Evolutionary conservation across 2,888 invertebrate genomes (phyloP), one percentile per base, ranked within the genome.

Genomic region (Mystacides longicornis): DNA sequence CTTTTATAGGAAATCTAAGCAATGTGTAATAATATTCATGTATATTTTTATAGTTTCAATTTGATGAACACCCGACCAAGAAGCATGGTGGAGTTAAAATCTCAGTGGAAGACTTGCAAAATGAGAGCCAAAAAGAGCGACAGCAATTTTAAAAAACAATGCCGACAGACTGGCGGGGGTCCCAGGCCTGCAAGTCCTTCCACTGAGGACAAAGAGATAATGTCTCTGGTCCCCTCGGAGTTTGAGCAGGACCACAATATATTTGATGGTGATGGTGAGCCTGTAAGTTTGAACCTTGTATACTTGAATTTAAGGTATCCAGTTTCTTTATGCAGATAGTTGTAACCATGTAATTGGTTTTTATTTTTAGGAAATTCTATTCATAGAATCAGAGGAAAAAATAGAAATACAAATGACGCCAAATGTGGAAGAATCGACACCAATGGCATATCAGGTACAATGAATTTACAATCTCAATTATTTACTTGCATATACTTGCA

Each of bases 151-250:
- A 45, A 45, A 21, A 21, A 19, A 20, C 21, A 19, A 45, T 21
- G 19, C 7, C 19, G 45, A 7, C 19, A 19, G 20, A 45, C 45
- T 45, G 45, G 45, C 14, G 45, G 45, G 3, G 45, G 45, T 3
- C 45, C 45, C 19, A 45, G 21, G 45, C 45, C 45, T 21, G 5
- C 45, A 3, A 45, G 45, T 45, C 45, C 45, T 19, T 45, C 45
- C 3, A 14, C 14, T 20, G 45, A 45, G 20, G 45, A 45, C 45
- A 3, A 45, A 45, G 20, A 45, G 21, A 45, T 45, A 7, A 45
- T 45, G 45, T 19, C 19, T 19, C 19, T 45, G 45, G 14, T 45
- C 14, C 45, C 45, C 3, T 19, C 19, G 14, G 45, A 45, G 14
- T 45, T 45, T 21, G 45, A 45, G 20, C 45, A 45, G 21, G 19